Conservation (phyloP, 2,888 invertebrate genomes). For the Carabus problematicus region DNA sequence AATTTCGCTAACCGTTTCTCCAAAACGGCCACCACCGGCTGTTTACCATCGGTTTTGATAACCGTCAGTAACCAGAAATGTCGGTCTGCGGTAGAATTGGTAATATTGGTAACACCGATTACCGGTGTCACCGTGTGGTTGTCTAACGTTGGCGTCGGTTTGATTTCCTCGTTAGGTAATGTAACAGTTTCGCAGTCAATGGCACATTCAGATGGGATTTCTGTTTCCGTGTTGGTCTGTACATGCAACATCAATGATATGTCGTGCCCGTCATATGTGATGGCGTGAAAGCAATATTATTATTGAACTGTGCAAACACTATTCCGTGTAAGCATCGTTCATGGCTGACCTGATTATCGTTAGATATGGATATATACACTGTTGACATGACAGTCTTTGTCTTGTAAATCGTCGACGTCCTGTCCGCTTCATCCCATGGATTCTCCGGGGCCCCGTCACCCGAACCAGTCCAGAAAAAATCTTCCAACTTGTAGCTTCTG, state of each 20-base stretch:
- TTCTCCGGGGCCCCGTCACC: constrained; percentile 76
- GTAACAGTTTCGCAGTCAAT: constrained; percentile 61
- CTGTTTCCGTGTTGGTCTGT: constrained; percentile 34
- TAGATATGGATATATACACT: constrained; percentile 67
- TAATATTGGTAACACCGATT: background rate
- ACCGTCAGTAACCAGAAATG: constrained; percentile 86
- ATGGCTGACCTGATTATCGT: constrained; percentile 46
- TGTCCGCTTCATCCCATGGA: constrained; percentile 55
- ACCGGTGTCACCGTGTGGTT: constrained; percentile 13
- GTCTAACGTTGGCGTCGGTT: constrained; percentile 58
- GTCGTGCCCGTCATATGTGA: constrained; percentile 44
- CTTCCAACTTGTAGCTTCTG: constrained; percentile 70
- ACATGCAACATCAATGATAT: constrained; percentile 40
- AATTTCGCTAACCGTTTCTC: constrained; percentile 78
- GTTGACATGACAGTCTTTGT: constrained; percentile 76
- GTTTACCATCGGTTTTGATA: constrained; percentile 64
- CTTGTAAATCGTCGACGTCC: constrained; percentile 65
- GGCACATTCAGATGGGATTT: constrained; percentile 62
- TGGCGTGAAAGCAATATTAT: constrained; percentile 51
- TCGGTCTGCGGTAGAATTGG: constrained; percentile 62
- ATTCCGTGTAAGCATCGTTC: constrained; percentile 8
- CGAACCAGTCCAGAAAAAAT: constrained; percentile 90
- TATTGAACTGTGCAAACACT: background rate
- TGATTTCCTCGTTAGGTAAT: constrained; percentile 60
- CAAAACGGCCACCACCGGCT: constrained; percentile 65